Percentiles rank a stretch among this genome's conserved stretches.
These are phyloP conservation scores for Tenthredo scrophulariae DNA, from an alignment of 2,888 invertebrate genomes.

Conservation along the genomic window DNA sequence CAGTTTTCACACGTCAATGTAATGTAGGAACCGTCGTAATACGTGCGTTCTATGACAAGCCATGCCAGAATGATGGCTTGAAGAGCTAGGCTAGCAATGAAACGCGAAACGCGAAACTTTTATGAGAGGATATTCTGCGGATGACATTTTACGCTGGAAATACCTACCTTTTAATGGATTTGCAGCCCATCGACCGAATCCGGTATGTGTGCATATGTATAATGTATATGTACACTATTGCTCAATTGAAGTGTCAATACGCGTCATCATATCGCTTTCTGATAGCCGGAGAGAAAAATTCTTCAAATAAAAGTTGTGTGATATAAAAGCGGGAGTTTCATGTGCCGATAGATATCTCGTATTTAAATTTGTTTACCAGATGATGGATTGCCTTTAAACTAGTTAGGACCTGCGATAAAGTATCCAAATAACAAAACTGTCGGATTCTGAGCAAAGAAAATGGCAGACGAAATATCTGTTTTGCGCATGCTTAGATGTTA, in stretches of 20 bases:
- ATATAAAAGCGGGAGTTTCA: not conserved
- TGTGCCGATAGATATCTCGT: not conserved
- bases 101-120: slow-evolving; percentile 15
- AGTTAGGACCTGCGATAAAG: not conserved
- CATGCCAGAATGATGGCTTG: not conserved
- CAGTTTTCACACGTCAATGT: not conserved
- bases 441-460: not conserved
- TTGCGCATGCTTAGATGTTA: not conserved
- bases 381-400: not conserved
- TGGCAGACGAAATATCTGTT: not conserved
- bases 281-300: not conserved
- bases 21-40: not conserved
- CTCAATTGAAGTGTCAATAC: slow-evolving; percentile 28
- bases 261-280: not conserved
- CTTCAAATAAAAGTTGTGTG: not conserved
- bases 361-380: not conserved
- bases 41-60: not conserved
- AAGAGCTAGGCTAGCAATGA: slow-evolving; percentile 1
- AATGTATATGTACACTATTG: not conserved
- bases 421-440: not conserved
- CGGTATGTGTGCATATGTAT: not conserved
- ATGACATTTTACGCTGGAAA: slow-evolving; percentile 7
- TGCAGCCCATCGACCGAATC: not conserved
- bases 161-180: slow-evolving; percentile 24
- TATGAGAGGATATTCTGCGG: slow-evolving; percentile 17